Evolutionary conservation across 2,888 invertebrate species (phyloP).

Genomic region (Cantharis nigra): DNA sequence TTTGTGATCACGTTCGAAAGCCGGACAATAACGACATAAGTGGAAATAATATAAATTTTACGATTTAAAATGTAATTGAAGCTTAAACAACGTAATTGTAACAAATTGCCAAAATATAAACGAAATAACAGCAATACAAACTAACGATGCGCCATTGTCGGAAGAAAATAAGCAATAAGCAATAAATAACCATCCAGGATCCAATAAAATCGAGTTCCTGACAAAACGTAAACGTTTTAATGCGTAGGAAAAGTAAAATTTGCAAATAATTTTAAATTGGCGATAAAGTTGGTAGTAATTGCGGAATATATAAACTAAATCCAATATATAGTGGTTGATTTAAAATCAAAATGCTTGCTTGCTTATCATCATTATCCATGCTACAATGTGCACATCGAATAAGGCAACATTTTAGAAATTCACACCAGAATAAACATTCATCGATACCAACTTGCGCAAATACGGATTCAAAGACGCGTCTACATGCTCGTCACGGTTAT

Average conservation of each 20-base stretch:
- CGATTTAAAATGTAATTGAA: neutral
- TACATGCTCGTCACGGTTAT: neutral
- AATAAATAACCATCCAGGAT: neutral
- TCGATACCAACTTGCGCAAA: neutral
- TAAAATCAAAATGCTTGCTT: neutral
- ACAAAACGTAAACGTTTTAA: neutral
- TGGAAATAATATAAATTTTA: too few relatives aligned
- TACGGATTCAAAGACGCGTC: neutral
- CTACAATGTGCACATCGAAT: slow-evolving; percentile 5
- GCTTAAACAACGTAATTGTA: neutral
- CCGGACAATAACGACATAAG: too few relatives aligned
- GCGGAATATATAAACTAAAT: slow-evolving; percentile 3
- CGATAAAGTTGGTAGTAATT: slow-evolving; percentile 7
- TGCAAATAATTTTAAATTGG: slow-evolving; percentile 9
- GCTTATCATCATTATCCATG: slow-evolving; percentile 2
- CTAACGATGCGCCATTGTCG: neutral
- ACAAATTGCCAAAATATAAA: neutral
- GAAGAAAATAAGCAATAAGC: neutral
- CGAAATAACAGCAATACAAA: neutral
- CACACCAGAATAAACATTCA: neutral
- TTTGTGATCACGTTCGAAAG: too few relatives aligned
- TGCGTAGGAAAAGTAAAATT: neutral
- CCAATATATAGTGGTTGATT: neutral
- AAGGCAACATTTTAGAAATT: neutral
- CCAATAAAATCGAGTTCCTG: neutral